phyloP scores from a whole-genome alignment of 2,113 vertebrate species.

The Daphoenositta chrysoptera region DNA sequence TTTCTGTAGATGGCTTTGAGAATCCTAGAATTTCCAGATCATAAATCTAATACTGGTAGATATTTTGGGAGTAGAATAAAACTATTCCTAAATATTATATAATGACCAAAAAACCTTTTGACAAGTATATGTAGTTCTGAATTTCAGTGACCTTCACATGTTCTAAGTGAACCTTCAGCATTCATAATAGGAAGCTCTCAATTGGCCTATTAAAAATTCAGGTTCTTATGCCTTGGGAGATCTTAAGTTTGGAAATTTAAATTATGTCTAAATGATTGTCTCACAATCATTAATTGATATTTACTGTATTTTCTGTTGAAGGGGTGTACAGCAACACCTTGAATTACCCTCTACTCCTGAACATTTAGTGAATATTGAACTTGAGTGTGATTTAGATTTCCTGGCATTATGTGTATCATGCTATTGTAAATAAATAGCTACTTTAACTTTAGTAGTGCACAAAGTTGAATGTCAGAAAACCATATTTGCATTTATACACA shows the following conservation, averaged over 20 bases:
- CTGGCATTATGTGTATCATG: background rate
- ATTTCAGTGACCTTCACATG: background rate
- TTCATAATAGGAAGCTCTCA: background rate
- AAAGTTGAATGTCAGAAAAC: conserved; percentile 27
- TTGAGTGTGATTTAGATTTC: background rate
- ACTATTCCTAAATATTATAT: background rate
- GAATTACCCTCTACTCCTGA: background rate
- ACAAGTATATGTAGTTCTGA: background rate
- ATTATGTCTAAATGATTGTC: background rate
- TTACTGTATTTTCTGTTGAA: background rate
- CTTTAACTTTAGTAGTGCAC: conserved; percentile 1
- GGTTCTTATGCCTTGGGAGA: background rate
- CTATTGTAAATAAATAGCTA: conserved; percentile 2
- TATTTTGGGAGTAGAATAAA: background rate
- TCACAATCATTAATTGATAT: background rate
- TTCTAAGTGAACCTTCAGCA: background rate
- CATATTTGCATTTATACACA: conserved; percentile 35
- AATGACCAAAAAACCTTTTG: background rate
- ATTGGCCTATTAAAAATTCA: background rate
- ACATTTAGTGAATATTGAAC: conserved; percentile 40
- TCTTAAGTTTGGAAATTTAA: background rate
- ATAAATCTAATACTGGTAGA: background rate
- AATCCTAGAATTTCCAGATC: background rate
- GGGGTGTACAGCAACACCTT: background rate
- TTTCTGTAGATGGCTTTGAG: background rate